Evolutionary conservation across 1,140 invertebrate species (phyloP).

Genomic region (Acromyrmex heyeri): DNA sequence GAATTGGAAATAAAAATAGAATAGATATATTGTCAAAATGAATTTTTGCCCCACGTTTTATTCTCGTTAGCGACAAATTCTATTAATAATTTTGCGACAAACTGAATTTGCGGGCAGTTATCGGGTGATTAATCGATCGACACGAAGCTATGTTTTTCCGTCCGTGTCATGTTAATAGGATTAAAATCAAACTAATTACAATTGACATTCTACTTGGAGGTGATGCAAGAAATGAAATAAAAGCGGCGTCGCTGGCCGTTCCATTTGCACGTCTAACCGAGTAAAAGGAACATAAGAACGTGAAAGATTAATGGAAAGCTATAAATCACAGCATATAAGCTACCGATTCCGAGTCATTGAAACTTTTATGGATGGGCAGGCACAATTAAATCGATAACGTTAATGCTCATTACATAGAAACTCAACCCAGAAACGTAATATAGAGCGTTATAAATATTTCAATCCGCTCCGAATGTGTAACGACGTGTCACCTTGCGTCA

Average conservation of each 20-base stretch:
- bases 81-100: constrained; percentile 17
- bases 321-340: constrained; percentile 51
- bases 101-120: not conserved
- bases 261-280: constrained; percentile 14
- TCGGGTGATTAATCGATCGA: constrained; percentile 51
- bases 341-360: constrained; percentile 45
- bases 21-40: constrained; percentile 33
- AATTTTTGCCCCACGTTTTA: constrained; percentile 21
- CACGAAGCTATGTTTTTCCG: constrained; percentile 12
- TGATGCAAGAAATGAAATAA: constrained; percentile 37
- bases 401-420: constrained; percentile 59
- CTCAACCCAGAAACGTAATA: constrained; percentile 51
- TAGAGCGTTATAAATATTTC: constrained; percentile 73
- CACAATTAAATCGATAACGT: constrained; percentile 67
- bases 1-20: constrained; percentile 1
- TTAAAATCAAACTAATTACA: constrained; percentile 49
- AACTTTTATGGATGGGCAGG: constrained; percentile 57
- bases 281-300: constrained; percentile 42
- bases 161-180: constrained; percentile 6
- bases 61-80: constrained; percentile 16
- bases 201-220: constrained; percentile 35
- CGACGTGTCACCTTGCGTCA: constrained; percentile 64
- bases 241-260: constrained; percentile 23
- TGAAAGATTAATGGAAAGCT: constrained; percentile 61
- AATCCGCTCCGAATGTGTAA: constrained; percentile 61